Conservation (phyloP, 2,797 vertebrate genomes). For the Falco biarmicus region DNA sequence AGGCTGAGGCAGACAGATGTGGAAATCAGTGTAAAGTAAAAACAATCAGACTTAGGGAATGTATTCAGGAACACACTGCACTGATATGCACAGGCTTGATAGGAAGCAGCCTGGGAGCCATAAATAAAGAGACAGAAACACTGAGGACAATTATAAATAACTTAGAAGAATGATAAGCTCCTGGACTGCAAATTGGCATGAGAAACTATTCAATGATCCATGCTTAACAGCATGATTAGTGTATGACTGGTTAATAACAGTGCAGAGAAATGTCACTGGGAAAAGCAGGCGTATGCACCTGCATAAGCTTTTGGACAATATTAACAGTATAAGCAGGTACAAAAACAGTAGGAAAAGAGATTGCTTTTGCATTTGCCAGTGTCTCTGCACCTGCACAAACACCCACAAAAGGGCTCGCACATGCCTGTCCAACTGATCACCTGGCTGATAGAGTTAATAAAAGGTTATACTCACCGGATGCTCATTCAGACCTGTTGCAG, state of each 20-base stretch:
- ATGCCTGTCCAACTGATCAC: neutral
- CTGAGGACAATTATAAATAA: constrained; percentile 54
- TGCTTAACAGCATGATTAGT: constrained; percentile 37
- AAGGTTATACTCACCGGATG: neutral
- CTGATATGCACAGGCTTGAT: neutral
- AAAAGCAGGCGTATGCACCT: constrained; percentile 6
- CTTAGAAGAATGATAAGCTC: constrained; percentile 47
- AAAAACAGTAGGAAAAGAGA: neutral
- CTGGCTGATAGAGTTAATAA: neutral
- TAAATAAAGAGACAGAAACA: constrained; percentile 49
- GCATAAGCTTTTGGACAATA: neutral
- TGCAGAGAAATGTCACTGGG: neutral
- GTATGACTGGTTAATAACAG: constrained; percentile 57
- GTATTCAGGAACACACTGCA: constrained; percentile 6
- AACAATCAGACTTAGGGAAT: neutral
- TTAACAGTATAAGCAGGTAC: neutral
- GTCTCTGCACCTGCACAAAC: neutral
- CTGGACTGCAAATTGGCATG: constrained; percentile 41
- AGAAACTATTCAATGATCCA: constrained; percentile 51
- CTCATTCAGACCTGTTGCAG: constrained; percentile 11
- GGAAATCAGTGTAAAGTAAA: neutral
- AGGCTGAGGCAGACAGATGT: neutral
- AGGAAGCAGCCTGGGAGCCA: constrained; percentile 13
- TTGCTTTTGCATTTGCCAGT: neutral
- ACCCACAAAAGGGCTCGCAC: neutral